A percentile compares a stretch with the other conserved stretches of the same genome.
These are phyloP conservation scores for Drosophila flavopinicola DNA, from an alignment of 2,888 invertebrate genomes.

Conservation along the genomic window DNA sequence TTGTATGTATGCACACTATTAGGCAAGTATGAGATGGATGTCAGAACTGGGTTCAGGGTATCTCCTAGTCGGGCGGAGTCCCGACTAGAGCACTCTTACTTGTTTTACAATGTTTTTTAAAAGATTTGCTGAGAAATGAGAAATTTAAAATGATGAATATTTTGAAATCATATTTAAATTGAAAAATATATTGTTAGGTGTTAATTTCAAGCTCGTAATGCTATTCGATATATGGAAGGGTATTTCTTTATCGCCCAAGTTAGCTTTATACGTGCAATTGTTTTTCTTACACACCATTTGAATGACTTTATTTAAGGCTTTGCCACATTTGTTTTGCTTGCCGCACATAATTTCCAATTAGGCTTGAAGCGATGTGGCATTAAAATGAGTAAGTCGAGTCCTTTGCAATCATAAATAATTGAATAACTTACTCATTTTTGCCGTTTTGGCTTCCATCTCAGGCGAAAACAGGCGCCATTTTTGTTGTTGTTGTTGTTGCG, in stretches of 20 bases:
- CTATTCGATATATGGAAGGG: no score
- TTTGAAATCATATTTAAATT: no score
- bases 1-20: no score
- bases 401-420: constrained; percentile 70
- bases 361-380: constrained; percentile 44
- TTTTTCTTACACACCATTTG: constrained; percentile 16
- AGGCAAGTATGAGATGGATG: no score
- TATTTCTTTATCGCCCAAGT: not conserved
- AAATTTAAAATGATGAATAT: no score
- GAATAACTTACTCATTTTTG: constrained; percentile 71
- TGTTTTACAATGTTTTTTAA: no score
- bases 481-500: constrained; percentile 9
- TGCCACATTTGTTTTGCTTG: constrained; percentile 27
- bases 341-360: constrained; percentile 67
- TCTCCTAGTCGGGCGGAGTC: no score
- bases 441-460: constrained; percentile 10
- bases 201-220: no score
- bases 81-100: no score
- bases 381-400: constrained; percentile 40
- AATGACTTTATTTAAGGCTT: constrained; percentile 41
- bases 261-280: not conserved
- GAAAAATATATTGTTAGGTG: no score
- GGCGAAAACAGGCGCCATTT: constrained; percentile 16
- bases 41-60: no score
- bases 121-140: no score